Percentiles rank a stretch among this genome's conserved stretches.
phyloP scores from a whole-genome alignment of 1,140 invertebrate genomes.

The Drosophila azteca region DNA sequence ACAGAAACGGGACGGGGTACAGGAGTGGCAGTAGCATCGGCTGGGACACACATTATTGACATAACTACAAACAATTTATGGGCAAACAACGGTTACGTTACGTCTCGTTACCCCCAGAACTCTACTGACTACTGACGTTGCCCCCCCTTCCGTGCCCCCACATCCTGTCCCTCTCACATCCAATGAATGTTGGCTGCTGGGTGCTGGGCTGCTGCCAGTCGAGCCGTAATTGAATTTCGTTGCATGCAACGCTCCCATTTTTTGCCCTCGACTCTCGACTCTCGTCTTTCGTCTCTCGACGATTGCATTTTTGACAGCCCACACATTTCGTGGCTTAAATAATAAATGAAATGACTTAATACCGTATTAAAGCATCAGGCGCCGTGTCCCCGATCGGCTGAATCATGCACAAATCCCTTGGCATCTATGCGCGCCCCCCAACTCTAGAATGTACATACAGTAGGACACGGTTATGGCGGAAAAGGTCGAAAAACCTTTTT shows the following conservation, averaged over 20 bases:
- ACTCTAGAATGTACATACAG: conserved; percentile 10
- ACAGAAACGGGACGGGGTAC: too few relatives aligned
- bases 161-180: background rate
- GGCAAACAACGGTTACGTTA: conserved; percentile 77
- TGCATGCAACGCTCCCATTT: conserved; percentile 51
- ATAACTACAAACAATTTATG: conserved; percentile 79
- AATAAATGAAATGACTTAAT: conserved; percentile 78
- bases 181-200: conserved; percentile 8
- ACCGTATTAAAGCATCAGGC: conserved; percentile 70
- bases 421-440: conserved; percentile 43
- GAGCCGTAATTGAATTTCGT: conserved; percentile 65
- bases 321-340: conserved; percentile 66
- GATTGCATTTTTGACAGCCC: conserved; percentile 69
- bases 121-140: background rate
- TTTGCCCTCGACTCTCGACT: background rate
- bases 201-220: conserved; percentile 26
- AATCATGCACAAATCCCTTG: conserved; percentile 64
- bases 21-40: conserved; percentile 13
- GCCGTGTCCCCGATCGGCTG: conserved; percentile 36
- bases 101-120: conserved; percentile 65
- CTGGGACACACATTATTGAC: conserved; percentile 65
- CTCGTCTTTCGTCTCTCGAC: conserved; percentile 9
- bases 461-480: background rate
- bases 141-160: background rate
- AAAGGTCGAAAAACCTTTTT: conserved; percentile 46